Evolutionary conservation across 2,113 vertebrate genomes (phyloP).

Genomic region (Apaloderma vittatum): DNA sequence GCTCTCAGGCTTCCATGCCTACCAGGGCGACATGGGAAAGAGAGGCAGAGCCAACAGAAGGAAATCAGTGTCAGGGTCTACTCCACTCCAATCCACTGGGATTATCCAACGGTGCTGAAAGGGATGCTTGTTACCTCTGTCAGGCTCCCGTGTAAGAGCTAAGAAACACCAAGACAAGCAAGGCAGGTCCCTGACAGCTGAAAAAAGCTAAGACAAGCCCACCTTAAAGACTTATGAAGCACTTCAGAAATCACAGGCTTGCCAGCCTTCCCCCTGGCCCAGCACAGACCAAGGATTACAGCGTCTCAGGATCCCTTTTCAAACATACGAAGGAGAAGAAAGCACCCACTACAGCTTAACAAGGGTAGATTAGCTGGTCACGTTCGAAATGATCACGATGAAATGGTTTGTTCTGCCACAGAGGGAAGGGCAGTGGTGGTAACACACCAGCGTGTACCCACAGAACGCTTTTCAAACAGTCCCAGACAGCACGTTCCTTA

Average conservation of each 20-base stretch:
- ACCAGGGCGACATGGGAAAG: accelerated
- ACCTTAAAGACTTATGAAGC: background rate
- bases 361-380: background rate
- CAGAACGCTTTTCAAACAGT: background rate
- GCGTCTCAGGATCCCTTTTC: background rate
- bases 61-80: background rate
- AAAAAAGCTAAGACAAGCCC: background rate
- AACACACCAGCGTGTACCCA: background rate
- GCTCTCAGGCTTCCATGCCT: background rate
- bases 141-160: background rate
- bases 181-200: background rate
- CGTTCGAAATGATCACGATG: accelerated
- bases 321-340: background rate
- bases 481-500: background rate
- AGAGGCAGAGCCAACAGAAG: background rate
- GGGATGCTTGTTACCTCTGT: background rate
- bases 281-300: background rate
- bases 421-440: background rate
- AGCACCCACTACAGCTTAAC: background rate
- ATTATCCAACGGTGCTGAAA: background rate
- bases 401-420: background rate
- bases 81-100: background rate
- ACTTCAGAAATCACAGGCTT: background rate
- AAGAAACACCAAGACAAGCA: background rate
- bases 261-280: background rate